A percentile compares a stretch with the other conserved stretches of the same genome.
phyloP scores from a whole-genome alignment of 2,888 invertebrate genomes.

The Cecidostiba fungosa region DNA sequence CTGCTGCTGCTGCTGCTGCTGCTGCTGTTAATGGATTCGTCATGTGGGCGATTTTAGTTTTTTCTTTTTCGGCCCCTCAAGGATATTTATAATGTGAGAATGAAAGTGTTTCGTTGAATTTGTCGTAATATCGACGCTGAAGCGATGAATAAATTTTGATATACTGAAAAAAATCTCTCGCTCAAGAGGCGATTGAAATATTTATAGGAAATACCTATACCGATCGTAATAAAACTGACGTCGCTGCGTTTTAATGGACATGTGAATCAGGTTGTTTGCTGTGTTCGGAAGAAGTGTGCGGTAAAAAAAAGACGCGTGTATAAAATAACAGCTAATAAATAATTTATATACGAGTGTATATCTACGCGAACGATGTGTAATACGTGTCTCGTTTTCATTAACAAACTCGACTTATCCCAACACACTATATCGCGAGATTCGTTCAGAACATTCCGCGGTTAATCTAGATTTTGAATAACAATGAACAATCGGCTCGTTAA shows the following conservation, averaged over 20 bases:
- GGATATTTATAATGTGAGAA: too few relatives aligned
- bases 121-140: background rate
- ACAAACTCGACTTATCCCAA: too few relatives aligned
- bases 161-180: background rate
- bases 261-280: background rate
- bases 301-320: background rate
- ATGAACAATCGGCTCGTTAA: too few relatives aligned
- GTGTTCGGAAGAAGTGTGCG: background rate
- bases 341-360: background rate
- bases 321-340: background rate
- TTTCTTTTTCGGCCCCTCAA: too few relatives aligned
- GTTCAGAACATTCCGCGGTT: too few relatives aligned
- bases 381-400: background rate
- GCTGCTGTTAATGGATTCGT: too few relatives aligned
- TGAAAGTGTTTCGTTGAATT: background rate
- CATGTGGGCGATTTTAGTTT: too few relatives aligned
- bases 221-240: background rate
- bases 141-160: background rate
- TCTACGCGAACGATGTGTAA: background rate
- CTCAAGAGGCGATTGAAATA: background rate
- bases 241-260: background rate
- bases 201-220: background rate
- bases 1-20: too few relatives aligned
- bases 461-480: too few relatives aligned
- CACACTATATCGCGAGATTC: background rate